Evolutionary conservation across 2,797 vertebrate species (phyloP), one percentile per base, ranked within the genome.

Genomic region (Sebastes trivittatus): DNA sequence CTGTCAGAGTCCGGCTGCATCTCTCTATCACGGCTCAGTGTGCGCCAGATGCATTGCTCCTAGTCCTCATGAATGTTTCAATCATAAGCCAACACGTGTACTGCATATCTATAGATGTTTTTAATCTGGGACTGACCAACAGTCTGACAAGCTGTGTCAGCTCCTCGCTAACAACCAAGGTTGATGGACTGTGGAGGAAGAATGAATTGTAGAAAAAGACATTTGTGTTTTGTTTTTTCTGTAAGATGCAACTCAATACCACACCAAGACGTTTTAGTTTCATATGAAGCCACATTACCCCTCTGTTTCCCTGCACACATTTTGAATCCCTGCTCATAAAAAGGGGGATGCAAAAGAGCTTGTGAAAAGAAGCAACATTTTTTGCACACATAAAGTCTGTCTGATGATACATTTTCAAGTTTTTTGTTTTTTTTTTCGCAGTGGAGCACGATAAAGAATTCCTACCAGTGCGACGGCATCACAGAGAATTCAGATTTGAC

Each of bases 361-460:
- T 3, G 22, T 64, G 46, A 76, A 32, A 10, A 63, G 20, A 65
- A 61, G 6, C 18, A 62, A 27, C 13, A 54, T n/a, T 54, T 29
- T 67, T 4, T 67, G n/a, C 16, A 54, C 49, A 11, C 18, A 42
- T 20, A 23, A 18, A 27, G 4, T 72, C 16, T 63, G 65, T 62
- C 25, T 65, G 38, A 72, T 52, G 10, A 72, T 42, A 16, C 7
- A 58, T 49, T 14, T 63, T 36, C 7, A 60, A 25, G 8, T 75
- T 34, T 13, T 38, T 11, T 52, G 2, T 1, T 54, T 6, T 61
- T 22, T 52, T 54, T 88, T 87, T 81, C 88, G 9, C 95, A 99
- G 98, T 99, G 95, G 98, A 99, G 78, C 97, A 99, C 0, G 98
- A 99, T 94, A 97, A 96, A 81, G 98, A 98, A 81, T 97, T 98